Percentiles rank a stretch among this genome's conserved stretches.
Conservation (phyloP, 2,888 invertebrate species). For the Leistus spinibarbis region DNA sequence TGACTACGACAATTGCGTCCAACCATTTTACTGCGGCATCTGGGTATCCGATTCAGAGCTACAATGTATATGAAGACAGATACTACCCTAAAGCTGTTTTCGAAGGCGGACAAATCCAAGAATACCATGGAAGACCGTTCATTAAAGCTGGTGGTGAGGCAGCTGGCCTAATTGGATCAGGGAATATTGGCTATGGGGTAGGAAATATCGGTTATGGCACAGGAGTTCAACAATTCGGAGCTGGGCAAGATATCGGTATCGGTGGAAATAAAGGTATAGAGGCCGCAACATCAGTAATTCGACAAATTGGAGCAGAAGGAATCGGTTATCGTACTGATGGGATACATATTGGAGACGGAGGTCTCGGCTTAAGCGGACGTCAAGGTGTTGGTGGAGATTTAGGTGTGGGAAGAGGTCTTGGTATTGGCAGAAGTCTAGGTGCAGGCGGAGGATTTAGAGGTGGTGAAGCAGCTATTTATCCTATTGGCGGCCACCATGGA, state of each 20-base stretch:
- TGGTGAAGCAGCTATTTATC: slow-evolving; percentile 48
- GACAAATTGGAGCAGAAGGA: slow-evolving; percentile 41
- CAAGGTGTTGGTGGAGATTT: slow-evolving; percentile 46
- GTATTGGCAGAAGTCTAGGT: slow-evolving; percentile 42
- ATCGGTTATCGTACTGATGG: slow-evolving; percentile 39
- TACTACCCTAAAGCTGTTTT: slow-evolving; percentile 58
- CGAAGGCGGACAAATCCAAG: slow-evolving; percentile 20
- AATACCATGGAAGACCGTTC: slow-evolving; percentile 49
- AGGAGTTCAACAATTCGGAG: slow-evolving; percentile 51
- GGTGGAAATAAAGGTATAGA: slow-evolving; percentile 52
- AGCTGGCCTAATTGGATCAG: slow-evolving; percentile 40
- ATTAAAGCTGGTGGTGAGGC: slow-evolving; percentile 43
- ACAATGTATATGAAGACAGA: slow-evolving; percentile 65
- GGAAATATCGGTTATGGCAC: slow-evolving; percentile 39
- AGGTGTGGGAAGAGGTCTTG: slow-evolving; percentile 39
- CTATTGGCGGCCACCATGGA: slow-evolving; percentile 48
- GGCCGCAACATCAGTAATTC: slow-evolving; percentile 49
- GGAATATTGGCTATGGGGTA: slow-evolving; percentile 34
- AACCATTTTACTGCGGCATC: slow-evolving; percentile 55
- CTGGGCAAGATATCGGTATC: slow-evolving; percentile 46
- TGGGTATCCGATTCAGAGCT: slow-evolving; percentile 57
- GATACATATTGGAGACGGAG: slow-evolving; percentile 45
- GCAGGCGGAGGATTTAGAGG: slow-evolving; percentile 33
- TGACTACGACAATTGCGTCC: slow-evolving; percentile 52
- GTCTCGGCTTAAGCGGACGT: slow-evolving; percentile 48